A percentile compares a stretch with the other conserved stretches of the same genome.
These are phyloP conservation scores for Machaerirhynchus nigripectus DNA, from an alignment of 2,113 vertebrate genomes.

Conservation along the genomic window DNA sequence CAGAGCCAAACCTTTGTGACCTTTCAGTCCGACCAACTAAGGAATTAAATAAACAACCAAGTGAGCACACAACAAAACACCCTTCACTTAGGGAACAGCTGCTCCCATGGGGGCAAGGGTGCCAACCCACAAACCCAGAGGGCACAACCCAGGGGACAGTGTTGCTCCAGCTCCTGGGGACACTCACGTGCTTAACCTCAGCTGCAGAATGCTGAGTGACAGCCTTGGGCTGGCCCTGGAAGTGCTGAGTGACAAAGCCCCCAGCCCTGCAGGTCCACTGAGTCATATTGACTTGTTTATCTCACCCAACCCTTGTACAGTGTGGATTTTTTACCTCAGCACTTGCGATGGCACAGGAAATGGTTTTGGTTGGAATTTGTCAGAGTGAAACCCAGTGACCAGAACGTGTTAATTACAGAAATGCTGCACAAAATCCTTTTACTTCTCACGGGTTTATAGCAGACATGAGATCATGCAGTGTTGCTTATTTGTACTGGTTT, in stretches of 20 bases:
- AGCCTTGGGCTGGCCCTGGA: background rate
- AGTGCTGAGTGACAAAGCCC: background rate
- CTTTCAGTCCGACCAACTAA: background rate
- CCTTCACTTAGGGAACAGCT: background rate
- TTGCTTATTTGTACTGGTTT: background rate
- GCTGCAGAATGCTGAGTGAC: background rate
- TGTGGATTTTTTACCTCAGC: slow-evolving; percentile 23
- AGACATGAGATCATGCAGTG: background rate
- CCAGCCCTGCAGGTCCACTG: background rate
- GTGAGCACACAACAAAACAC: background rate
- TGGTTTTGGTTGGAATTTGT: background rate
- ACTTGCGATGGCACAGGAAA: background rate
- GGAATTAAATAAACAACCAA: background rate
- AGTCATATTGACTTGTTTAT: slow-evolving; percentile 62
- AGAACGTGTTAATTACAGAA: background rate
- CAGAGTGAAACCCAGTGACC: background rate
- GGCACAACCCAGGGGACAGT: background rate
- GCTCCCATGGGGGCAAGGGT: background rate
- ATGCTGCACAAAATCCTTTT: background rate
- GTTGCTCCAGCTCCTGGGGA: background rate
- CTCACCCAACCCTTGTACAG: background rate
- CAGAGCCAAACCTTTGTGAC: background rate
- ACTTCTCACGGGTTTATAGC: background rate
- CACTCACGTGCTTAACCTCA: background rate
- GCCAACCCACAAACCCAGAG: background rate